phyloP scores from a whole-genome alignment of 2,797 vertebrate genomes.

The Rhynchotus rufescens region DNA sequence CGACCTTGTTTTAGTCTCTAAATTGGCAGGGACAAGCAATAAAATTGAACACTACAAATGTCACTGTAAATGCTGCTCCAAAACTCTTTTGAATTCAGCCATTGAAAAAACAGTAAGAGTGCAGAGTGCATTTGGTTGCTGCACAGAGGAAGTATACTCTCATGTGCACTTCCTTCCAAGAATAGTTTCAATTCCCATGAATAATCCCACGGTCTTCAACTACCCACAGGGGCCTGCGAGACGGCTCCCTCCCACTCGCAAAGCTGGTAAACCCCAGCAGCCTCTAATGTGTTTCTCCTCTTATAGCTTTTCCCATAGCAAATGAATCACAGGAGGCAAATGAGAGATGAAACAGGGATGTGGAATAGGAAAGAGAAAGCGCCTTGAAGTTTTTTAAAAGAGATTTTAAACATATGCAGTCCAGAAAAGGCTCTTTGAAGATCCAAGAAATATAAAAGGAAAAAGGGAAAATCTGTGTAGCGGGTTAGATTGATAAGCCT shows the following conservation, averaged over 20 bases:
- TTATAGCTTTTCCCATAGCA: slow-evolving; percentile 45
- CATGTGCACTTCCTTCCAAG: background rate
- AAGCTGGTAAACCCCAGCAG: slow-evolving; percentile 3
- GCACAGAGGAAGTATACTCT: background rate
- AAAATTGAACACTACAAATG: background rate
- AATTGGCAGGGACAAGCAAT: background rate
- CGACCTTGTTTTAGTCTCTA: background rate
- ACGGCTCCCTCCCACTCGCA: background rate
- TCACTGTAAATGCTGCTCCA: background rate
- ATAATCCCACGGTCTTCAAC: background rate
- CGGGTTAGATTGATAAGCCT: slow-evolving; percentile 6
- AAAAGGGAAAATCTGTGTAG: background rate
- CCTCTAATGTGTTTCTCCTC: slow-evolving; percentile 17
- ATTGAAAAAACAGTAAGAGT: background rate
- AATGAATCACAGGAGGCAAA: slow-evolving; percentile 55
- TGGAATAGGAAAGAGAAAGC: slow-evolving; percentile 2
- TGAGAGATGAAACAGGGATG: slow-evolving; percentile 20
- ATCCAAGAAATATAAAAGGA: background rate
- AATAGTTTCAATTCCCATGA: background rate
- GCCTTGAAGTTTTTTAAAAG: slow-evolving; percentile 31
- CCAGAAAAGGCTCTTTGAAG: slow-evolving; percentile 7
- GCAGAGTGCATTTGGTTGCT: background rate
- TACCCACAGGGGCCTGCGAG: background rate
- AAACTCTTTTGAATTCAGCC: background rate
- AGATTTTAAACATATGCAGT: slow-evolving; percentile 13